Evolutionary conservation across 2,888 invertebrate genomes (phyloP).

Genomic region (Sphecodes monilicornis): DNA sequence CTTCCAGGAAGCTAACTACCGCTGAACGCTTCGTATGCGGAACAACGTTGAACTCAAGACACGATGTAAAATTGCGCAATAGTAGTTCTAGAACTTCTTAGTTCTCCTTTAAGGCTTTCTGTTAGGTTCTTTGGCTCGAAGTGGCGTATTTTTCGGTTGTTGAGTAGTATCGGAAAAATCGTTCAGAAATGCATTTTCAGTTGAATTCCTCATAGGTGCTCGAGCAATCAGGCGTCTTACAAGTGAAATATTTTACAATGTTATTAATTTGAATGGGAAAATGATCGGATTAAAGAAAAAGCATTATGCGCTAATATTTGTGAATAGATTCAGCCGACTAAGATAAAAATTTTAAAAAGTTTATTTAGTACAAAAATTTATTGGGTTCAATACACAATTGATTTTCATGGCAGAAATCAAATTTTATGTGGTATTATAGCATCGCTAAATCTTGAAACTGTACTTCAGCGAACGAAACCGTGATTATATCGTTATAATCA

Average conservation of each 20-base stretch:
- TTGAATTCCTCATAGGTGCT: too few relatives aligned
- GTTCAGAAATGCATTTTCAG: neutral
- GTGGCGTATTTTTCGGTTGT: neutral
- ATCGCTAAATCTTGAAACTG: too few relatives aligned
- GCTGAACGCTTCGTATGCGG: slow-evolving; percentile 6
- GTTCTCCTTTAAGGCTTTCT: neutral
- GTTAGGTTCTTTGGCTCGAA: neutral
- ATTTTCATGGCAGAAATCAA: too few relatives aligned
- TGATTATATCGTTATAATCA: too few relatives aligned
- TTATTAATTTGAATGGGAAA: neutral
- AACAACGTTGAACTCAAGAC: slow-evolving; percentile 1
- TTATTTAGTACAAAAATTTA: too few relatives aligned
- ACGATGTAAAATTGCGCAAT: neutral
- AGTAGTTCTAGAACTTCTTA: neutral
- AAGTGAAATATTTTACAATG: neutral
- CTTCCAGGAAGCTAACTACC: slow-evolving; percentile 17
- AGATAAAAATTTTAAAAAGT: too few relatives aligned
- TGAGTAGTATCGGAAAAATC: neutral
- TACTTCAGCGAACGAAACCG: too few relatives aligned
- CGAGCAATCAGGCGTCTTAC: neutral
- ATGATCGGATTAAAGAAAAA: neutral
- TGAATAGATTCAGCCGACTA: too few relatives aligned
- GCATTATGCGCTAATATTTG: too few relatives aligned
- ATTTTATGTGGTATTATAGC: too few relatives aligned
- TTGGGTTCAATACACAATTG: too few relatives aligned